Evolutionary conservation across 1,140 invertebrate genomes (phyloP), one percentile per base, ranked within the genome.

Genomic region (Akabosia matsudoensis): DNA sequence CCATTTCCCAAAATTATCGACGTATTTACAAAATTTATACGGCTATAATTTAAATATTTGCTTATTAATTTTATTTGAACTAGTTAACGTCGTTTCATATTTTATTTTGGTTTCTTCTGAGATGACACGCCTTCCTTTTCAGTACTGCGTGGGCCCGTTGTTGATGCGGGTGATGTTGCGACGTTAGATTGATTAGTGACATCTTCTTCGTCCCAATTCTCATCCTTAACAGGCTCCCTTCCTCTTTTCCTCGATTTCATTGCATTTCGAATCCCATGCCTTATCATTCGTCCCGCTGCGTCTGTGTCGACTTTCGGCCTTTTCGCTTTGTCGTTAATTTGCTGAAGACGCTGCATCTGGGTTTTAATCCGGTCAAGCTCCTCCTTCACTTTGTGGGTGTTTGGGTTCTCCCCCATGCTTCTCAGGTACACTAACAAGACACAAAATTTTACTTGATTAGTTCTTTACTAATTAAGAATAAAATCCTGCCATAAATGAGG

Each of bases 341-440:
- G 28, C 64, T 81, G 76, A 1, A 78, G 34, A n/a, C 80, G 31
- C 13, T 74, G n/a, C 73, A 77, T 81, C 51, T 77, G 70, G 24
- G 74, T 54, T 30, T 78, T 79, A 18, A 82, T 78, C 72, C 79
- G 51, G n/a, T 79, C 78, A 14, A 82, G 45, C 28, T 82, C 81
- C 22, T 81, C 76, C 70, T 80, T 81, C 3, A 82, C 75, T 45
- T 24, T 33, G 28, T 79, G 80, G 16, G 16, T 71, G 16, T 79
- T 75, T 7, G 80, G 74, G 61, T 81, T 76, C 28, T 78, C 78
- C 13, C 81, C 81, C n/a, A 76, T 54, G 61, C 79, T 81, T 33
- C 77, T 61, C n/a, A 79, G 0, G 31, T 81, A 82, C 79, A 82
- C 81, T 82, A 33, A 10, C 79, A 72, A 37, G 28, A 64, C 37